Evolutionary conservation across 2,888 invertebrate species (phyloP).

Genomic region (Sarcophaga subvicina): DNA sequence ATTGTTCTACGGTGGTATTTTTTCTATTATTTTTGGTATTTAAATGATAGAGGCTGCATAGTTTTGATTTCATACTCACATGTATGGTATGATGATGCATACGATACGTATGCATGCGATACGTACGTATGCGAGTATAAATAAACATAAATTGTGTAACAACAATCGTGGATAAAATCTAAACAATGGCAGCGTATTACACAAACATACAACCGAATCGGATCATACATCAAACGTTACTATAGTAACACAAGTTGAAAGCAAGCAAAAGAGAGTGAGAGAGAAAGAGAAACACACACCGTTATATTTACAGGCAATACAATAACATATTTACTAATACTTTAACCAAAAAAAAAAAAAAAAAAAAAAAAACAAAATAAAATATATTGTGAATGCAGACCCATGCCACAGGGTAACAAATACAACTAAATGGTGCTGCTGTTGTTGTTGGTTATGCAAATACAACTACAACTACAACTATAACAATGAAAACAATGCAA

Average conservation of each 20-base stretch:
- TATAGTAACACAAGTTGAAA: background rate
- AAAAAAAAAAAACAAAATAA: too few relatives aligned
- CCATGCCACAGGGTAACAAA: background rate
- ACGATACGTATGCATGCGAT: background rate
- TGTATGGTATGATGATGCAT: background rate
- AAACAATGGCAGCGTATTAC: slow-evolving; percentile 40
- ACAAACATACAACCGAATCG: background rate
- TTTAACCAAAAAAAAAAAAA: too few relatives aligned
- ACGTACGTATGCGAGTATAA: slow-evolving; percentile 28
- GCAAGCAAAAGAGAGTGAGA: too few relatives aligned
- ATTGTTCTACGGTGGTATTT: background rate
- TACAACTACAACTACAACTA: background rate
- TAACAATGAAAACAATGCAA: slow-evolving; percentile 19
- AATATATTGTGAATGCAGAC: too few relatives aligned
- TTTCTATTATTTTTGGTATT: slow-evolving; percentile 43
- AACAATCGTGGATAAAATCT: slow-evolving; percentile 64
- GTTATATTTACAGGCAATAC: background rate
- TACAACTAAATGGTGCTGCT: background rate
- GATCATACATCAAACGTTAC: slow-evolving; percentile 5
- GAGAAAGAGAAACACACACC: too few relatives aligned
- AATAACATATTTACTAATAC: slow-evolving; percentile 3
- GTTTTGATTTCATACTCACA: slow-evolving; percentile 60
- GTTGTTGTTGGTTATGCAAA: background rate
- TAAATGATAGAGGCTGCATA: slow-evolving; percentile 63
- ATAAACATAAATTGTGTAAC: slow-evolving; percentile 67